These are phyloP conservation scores for Brachionus manjavacas DNA, from an alignment of 1,140 invertebrate species.

Conservation along the genomic window DNA sequence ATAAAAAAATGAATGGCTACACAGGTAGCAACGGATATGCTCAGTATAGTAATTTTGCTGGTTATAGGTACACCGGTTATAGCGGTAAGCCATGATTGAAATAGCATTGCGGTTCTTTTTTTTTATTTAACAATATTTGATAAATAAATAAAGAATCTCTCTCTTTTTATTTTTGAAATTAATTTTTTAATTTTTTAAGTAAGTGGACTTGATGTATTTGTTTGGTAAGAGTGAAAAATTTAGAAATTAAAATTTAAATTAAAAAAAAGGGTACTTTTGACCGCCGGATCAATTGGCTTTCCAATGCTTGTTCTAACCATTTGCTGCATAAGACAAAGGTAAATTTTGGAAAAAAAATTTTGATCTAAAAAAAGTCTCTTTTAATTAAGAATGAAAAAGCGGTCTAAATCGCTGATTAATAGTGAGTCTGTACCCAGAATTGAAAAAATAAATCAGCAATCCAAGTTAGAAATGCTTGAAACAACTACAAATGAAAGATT, in stretches of 20 bases:
- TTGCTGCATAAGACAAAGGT: slow-evolving; percentile 2
- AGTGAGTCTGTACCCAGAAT: not conserved
- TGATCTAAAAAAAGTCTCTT: not conserved
- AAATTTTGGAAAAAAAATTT: not conserved
- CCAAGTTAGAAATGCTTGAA: not conserved
- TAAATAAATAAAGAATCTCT: not conserved
- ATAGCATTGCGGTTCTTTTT: not conserved
- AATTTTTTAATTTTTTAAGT: not conserved
- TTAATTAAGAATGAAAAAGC: not conserved
- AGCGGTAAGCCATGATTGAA: not conserved
- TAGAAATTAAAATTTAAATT: not conserved
- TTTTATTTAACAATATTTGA: not conserved
- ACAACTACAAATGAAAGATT: slow-evolving; percentile 5
- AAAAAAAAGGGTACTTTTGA: not conserved
- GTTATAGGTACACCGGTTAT: slow-evolving; percentile 11
- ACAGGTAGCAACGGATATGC: not conserved
- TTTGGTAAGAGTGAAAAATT: not conserved
- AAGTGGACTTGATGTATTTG: slow-evolving; percentile 1
- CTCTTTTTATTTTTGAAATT: not conserved
- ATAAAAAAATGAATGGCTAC: not conserved
- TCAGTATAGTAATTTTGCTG: not conserved
- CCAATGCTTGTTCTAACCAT: slow-evolving; percentile 25
- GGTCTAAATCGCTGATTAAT: not conserved
- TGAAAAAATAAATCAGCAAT: not conserved
- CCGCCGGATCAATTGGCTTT: slow-evolving; percentile 20